Base-by-base conservation (phyloP, 2,113 vertebrate genomes). In the Rhabdomys dilectus region DNA sequence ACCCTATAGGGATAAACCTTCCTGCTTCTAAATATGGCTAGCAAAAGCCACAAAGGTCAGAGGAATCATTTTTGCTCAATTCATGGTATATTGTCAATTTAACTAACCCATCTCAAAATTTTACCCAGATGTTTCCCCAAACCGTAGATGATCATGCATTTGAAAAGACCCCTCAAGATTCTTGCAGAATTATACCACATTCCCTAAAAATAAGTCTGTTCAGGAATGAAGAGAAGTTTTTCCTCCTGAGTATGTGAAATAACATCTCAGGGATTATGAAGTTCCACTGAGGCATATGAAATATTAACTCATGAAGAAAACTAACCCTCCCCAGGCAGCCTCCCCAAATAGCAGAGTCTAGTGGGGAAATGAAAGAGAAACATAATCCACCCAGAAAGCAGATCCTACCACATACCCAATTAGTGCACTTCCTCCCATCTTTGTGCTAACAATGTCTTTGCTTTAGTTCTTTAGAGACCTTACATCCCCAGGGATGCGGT, bases 161-260 rank as follows among this genome's bases (percentile, higher is more conserved):
- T 1, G 39, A 91, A 95, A 78, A 87, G 26, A 77, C 7, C 19
- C 75, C 90, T 94, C 16, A 82, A 76, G 36, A 90, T n/a, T 81
- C 66, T 88, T 84, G 17, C 64, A 39, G 72, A 64, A 58, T 85
- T 42, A 0, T 3, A 45, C 76, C 36, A 64, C 31, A 86, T 86
- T 94, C 93, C 72, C 45, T 92, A 94, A 93, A 93, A 92, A 78
- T 82, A 89, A 78, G 58, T 91, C 51, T 94, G 95, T 96, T 91
- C 56, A 86, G 26, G 91, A 90, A 96, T 45, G 24, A 97, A 91
- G 62, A 42, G 29, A 58, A 73, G 31, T 68, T 42, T 88, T 68
- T 68, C 45, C 36, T 36, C n/a, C 73, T 48, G 36, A 89, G 19
- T 24, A 84, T 89, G 12, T 88, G 21, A 48, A 88, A 77, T 66